Evolutionary conservation across 2,113 vertebrate species (phyloP), one percentile per base, ranked within the genome.

Genomic region (Heliornis fulica): DNA sequence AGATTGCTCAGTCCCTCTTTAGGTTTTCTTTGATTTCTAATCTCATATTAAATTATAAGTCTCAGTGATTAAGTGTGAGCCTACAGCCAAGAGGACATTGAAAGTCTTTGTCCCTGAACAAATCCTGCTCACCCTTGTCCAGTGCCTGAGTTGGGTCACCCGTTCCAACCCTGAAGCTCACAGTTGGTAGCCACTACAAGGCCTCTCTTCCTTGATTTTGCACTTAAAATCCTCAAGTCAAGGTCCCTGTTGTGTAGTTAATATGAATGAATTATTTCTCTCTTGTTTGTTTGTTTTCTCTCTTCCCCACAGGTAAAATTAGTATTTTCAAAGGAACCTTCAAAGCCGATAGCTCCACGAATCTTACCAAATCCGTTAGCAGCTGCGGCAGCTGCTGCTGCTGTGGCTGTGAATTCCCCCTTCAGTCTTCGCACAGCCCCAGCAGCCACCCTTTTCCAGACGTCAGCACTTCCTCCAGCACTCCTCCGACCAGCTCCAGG

Each of bases 401-500:
- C 99, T 20, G 98, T 98, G 87, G 98, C 98, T 21, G 97, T 99
- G 79, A 96, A 98, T 96, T 98, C 98, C 85, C 97, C 98, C 16
- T 99, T 99, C 98, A 96, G 98, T 40, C 98, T 99, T 74, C 98
- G 99, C 88, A 97, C 98, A 15, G 98, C 98, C 84, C 98, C 98
- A 5, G 98, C 97, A 93, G 98, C 98, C 4, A 97, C 98, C 36
- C 98, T 99, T 86, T 99, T 99, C 98, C 99, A 99, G 96, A 98
- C 99, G 69, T 98, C 99, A 41, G 97, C 98, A 53, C 98, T 99
- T 82, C 98, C 98, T 38, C 97, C 99, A 13, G 98, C 99, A 7
- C 98, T 99, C 91, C 99, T 99, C 63, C 98, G 99, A 94, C 99
- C 99, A 29, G 99, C 99, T 79, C 99, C 99, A 0, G 99, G 99